Percentiles rank a stretch among this genome's conserved stretches.
Evolutionary conservation across 2,888 invertebrate species (phyloP).

Genomic region (Cactoblastis cactorum): DNA sequence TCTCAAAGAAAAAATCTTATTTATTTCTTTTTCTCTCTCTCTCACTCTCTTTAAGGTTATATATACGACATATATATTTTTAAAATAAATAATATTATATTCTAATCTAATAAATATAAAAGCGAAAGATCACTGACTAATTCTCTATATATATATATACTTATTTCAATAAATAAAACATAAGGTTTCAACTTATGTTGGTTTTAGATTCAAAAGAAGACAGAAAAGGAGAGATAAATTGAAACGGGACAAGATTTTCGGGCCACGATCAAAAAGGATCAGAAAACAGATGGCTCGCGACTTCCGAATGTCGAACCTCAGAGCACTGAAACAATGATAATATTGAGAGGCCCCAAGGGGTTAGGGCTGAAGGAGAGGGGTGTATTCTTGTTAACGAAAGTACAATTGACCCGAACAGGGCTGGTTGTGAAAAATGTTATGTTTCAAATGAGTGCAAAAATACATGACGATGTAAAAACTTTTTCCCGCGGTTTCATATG

Average conservation of each 20-base stretch:
- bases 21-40: too few species aligned
- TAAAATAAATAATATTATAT: too few species aligned
- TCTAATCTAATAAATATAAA: too few species aligned
- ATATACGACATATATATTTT: too few species aligned
- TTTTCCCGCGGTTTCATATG: too few species aligned
- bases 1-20: too few species aligned
- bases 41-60: too few species aligned
- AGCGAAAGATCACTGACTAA: too few species aligned
- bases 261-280: not conserved
- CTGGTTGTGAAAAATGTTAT: not conserved
- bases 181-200: too few species aligned
- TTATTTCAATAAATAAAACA: too few species aligned
- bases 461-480: not conserved
- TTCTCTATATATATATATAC: too few species aligned
- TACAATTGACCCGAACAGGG: slow-evolving; percentile 9
- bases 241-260: not conserved
- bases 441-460: not conserved
- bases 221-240: not conserved
- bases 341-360: slow-evolving; percentile 30
- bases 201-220: not conserved
- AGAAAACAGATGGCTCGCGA: slow-evolving; percentile 13
- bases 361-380: slow-evolving; percentile 12
- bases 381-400: not conserved
- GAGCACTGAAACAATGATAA: slow-evolving; percentile 33
- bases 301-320: slow-evolving; percentile 19